Percentiles rank a stretch among this genome's conserved stretches.
Conservation (phyloP, 2,888 invertebrate genomes). For the Drosophila meridiana region DNA sequence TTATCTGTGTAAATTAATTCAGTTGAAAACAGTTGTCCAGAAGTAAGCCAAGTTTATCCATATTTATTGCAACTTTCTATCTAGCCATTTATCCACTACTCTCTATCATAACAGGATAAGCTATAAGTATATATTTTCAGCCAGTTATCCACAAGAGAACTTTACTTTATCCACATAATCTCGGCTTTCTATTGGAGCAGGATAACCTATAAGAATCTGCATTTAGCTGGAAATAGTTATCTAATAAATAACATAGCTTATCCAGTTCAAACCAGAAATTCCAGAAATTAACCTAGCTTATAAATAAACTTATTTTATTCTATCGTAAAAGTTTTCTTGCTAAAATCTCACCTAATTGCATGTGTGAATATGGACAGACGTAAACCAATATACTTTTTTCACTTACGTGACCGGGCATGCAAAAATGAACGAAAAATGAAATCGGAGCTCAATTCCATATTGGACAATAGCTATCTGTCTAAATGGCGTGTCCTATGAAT, state of each 20-base stretch:
- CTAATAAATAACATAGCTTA: neutral
- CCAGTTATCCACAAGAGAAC: neutral
- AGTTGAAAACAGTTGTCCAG: neutral
- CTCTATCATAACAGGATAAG: no score
- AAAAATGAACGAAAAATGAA: conserved; percentile 6
- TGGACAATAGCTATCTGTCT: conserved; percentile 3
- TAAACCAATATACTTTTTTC: neutral
- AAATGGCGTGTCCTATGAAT: conserved; percentile 7
- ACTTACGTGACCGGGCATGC: neutral
- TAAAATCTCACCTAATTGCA: neutral
- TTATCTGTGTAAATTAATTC: neutral
- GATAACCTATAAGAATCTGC: neutral
- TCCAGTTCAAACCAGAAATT: neutral
- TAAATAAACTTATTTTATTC: neutral
- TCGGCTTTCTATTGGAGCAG: neutral
- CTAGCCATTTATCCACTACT: no score
- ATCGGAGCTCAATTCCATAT: neutral
- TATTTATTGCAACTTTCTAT: neutral
- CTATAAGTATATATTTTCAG: no score
- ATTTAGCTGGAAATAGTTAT: neutral
- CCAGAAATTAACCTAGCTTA: neutral
- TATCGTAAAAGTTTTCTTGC: neutral
- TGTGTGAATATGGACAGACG: neutral
- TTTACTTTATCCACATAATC: neutral
- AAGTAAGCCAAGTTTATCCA: neutral